These are phyloP conservation scores for Phocoena phocoena DNA, from an alignment of 2,113 vertebrate species.

Conservation along the genomic window DNA sequence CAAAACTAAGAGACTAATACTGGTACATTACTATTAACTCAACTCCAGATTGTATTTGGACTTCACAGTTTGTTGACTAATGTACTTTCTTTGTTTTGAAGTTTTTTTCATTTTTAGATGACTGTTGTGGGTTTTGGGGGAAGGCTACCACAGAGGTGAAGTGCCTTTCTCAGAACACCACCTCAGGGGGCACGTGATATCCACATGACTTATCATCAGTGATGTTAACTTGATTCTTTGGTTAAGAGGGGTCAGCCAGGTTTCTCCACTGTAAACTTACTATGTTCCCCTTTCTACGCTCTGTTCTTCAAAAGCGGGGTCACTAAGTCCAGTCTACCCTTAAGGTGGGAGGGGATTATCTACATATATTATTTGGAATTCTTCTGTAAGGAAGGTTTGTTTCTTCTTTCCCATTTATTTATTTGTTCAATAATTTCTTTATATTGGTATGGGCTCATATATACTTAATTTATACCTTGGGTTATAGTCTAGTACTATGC, in stretches of 20 bases:
- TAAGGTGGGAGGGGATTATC: neutral
- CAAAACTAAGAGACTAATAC: neutral
- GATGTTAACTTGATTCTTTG: neutral
- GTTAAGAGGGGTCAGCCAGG: neutral
- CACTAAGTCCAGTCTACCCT: neutral
- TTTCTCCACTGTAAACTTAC: neutral
- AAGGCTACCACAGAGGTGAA: neutral
- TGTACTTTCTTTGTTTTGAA: neutral
- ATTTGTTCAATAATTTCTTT: slow-evolving; percentile 26
- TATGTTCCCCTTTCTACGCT: neutral
- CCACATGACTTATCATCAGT: neutral
- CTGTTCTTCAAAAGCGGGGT: neutral
- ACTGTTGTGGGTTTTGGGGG: neutral
- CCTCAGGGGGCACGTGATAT: neutral
- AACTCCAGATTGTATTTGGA: neutral
- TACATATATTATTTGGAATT: neutral
- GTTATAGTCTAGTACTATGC: neutral
- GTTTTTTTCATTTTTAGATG: neutral
- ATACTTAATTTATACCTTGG: slow-evolving; percentile 12
- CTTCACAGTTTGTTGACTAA: neutral
- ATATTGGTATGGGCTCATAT: neutral
- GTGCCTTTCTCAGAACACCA: neutral
- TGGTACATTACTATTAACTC: neutral
- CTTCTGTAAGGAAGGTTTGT: neutral
- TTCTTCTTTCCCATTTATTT: neutral